phyloP scores from a whole-genome alignment of 2,888 invertebrate genomes.

The Biston betularia region DNA sequence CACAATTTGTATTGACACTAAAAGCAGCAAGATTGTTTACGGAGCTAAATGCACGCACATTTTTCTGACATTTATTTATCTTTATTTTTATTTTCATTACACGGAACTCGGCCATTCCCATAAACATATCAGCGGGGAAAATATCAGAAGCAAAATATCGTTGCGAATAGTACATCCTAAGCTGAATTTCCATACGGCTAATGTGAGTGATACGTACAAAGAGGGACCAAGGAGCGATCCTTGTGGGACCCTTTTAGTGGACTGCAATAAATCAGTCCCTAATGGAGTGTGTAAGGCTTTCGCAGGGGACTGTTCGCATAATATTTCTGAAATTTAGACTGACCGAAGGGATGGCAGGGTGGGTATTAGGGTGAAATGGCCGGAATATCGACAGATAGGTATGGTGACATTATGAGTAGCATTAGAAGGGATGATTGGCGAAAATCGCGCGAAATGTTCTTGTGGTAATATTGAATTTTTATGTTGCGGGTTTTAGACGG shows the following conservation, averaged over 20 bases:
- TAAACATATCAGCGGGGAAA: slow-evolving; percentile 43
- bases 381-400: slow-evolving; percentile 61
- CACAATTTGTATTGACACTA: slow-evolving; percentile 29
- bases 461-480: slow-evolving; percentile 18
- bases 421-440: slow-evolving; percentile 56
- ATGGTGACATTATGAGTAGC: slow-evolving; percentile 58
- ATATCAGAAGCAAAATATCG: slow-evolving; percentile 69
- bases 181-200: slow-evolving; percentile 76
- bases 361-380: slow-evolving; percentile 56
- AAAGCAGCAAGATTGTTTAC: slow-evolving; percentile 32
- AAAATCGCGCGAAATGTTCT: slow-evolving; percentile 35
- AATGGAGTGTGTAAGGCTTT: slow-evolving; percentile 78
- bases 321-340: slow-evolving; percentile 75
- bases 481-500: background rate
- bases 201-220: slow-evolving; percentile 75
- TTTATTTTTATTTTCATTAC: slow-evolving; percentile 36
- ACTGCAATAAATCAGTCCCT: slow-evolving; percentile 79
- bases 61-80: slow-evolving; percentile 31
- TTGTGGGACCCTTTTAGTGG: slow-evolving; percentile 81
- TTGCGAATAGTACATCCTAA: slow-evolving; percentile 46
- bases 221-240: slow-evolving; percentile 73
- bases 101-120: slow-evolving; percentile 25
- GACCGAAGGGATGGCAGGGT: slow-evolving; percentile 51
- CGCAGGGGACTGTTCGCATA: slow-evolving; percentile 67
- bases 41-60: slow-evolving; percentile 26